These are phyloP conservation scores for Siniperca scherzeri DNA, from an alignment of 2,797 vertebrate species.

Conservation along the genomic window DNA sequence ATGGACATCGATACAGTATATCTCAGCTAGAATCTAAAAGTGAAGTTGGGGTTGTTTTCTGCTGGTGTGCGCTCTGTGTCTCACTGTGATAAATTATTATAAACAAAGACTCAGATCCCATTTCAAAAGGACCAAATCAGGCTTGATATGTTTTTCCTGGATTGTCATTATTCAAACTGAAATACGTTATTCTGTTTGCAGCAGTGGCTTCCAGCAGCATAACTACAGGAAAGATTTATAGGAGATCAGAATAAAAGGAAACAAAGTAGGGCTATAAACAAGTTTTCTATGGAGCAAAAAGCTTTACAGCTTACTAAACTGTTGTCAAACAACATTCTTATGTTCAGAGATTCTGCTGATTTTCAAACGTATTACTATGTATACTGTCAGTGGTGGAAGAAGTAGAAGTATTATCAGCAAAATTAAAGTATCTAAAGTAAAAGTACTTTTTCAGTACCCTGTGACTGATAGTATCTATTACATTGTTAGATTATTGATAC, in stretches of 20 bases:
- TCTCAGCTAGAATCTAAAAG: constrained; percentile 23
- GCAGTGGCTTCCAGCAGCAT: constrained; percentile 49
- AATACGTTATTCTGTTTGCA: constrained; percentile 46
- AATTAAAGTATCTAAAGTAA: background rate
- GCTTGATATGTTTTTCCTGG: constrained; percentile 47
- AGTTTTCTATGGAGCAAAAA: constrained; percentile 31
- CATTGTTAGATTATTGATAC: background rate
- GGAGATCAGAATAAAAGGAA: constrained; percentile 46
- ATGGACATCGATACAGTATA: constrained; percentile 1
- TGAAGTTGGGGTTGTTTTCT: constrained; percentile 15
- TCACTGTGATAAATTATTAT: constrained; percentile 62
- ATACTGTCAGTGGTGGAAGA: background rate
- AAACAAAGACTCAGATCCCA: constrained; percentile 60
- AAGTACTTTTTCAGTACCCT: background rate
- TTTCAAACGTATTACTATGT: background rate
- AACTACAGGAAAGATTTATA: constrained; percentile 59
- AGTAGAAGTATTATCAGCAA: background rate
- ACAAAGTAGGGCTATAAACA: constrained; percentile 37
- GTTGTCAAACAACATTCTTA: constrained; percentile 19
- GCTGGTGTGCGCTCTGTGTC: constrained; percentile 10
- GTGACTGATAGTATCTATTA: background rate
- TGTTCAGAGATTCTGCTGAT: background rate
- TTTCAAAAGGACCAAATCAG: constrained; percentile 45
- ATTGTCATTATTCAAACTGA: constrained; percentile 68
- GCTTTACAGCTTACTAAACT: constrained; percentile 33